Percentiles rank a stretch among this genome's conserved stretches.
Conservation (phyloP, 2,797 vertebrate species). For the Urocyon cinereoargenteus region DNA sequence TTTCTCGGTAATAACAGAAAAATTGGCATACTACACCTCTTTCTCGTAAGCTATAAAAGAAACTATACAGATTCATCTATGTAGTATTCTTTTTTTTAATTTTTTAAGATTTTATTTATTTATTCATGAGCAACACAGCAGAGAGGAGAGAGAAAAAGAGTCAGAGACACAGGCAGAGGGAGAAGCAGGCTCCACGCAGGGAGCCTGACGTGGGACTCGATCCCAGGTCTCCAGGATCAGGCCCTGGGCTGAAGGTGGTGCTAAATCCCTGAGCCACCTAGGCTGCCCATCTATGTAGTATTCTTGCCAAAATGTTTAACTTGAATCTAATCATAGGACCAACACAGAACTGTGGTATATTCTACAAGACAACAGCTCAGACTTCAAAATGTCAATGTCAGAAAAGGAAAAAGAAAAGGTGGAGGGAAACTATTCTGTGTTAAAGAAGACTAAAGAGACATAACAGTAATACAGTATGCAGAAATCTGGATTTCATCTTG, state of each 20-base stretch:
- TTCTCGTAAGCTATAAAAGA: neutral
- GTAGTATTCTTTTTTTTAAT: neutral
- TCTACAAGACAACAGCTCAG: neutral
- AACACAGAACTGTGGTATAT: neutral
- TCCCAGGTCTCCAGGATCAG: no score
- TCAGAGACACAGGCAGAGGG: no score
- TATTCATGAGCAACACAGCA: no score
- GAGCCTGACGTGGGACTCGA: no score
- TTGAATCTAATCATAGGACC: neutral
- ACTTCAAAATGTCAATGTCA: neutral
- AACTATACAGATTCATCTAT: neutral
- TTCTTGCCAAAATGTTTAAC: neutral
- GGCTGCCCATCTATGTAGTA: neutral
- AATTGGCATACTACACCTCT: neutral
- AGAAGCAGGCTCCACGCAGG: no score
- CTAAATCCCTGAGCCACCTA: no score
- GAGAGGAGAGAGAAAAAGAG: no score
- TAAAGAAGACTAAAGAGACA: neutral
- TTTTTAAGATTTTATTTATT: no score
- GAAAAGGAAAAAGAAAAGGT: neutral
- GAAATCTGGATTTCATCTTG: neutral
- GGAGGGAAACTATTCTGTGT: neutral
- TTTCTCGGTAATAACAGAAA: neutral
- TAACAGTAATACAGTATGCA: neutral
- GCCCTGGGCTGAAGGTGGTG: no score